Percentiles rank a stretch among this genome's conserved stretches.
phyloP scores from a whole-genome alignment of 2,888 invertebrate species.

The Spilarctia lutea region DNA sequence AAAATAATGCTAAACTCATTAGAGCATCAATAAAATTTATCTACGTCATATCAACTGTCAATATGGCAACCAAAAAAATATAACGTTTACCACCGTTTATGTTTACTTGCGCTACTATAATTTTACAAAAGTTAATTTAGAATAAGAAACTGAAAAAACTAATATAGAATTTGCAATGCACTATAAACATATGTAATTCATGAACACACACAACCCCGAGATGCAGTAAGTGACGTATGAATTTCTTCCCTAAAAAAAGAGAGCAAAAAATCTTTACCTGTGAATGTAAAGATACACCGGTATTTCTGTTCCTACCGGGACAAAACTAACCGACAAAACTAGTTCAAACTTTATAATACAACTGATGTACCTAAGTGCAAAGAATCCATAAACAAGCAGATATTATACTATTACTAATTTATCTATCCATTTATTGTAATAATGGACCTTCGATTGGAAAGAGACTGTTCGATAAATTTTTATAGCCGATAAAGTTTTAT shows the following conservation, averaged over 20 bases:
- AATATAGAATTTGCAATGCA: background rate
- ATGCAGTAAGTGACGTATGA: slow-evolving; percentile 14
- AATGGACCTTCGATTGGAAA: background rate
- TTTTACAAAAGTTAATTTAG: background rate
- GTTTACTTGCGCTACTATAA: background rate
- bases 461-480: background rate
- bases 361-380: background rate
- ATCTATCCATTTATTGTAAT: background rate
- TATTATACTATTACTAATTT: background rate
- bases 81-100: background rate
- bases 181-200: slow-evolving; percentile 6
- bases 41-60: background rate
- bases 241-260: background rate
- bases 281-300: background rate
- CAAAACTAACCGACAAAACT: background rate
- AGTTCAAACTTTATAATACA: background rate
- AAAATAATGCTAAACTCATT: background rate
- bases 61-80: slow-evolving; percentile 11
- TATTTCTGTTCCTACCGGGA: background rate
- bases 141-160: background rate
- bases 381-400: background rate
- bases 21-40: background rate
- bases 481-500: background rate
- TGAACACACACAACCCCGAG: background rate
- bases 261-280: slow-evolving; percentile 3